Conservation (phyloP, 2,113 vertebrate genomes). For the Bufo gargarizans region DNA sequence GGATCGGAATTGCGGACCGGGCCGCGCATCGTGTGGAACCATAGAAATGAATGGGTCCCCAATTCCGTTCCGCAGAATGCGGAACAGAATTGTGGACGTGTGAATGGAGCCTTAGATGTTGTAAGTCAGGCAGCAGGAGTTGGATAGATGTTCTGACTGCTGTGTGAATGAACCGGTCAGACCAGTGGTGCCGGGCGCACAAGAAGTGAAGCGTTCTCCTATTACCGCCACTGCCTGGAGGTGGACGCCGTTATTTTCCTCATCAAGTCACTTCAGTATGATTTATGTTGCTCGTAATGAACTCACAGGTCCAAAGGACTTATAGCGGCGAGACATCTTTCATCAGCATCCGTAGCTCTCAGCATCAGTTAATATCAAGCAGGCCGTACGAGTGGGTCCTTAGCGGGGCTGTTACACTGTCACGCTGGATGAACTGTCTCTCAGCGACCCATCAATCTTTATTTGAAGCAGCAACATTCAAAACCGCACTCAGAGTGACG, state of each 20-base stretch:
- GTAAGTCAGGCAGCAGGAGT: neutral
- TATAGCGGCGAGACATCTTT: neutral
- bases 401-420: constrained; percentile 18
- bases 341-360: neutral
- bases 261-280: constrained; percentile 18
- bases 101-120: neutral
- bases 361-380: constrained; percentile 44
- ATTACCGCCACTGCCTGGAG: neutral
- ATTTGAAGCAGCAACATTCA: constrained; percentile 30
- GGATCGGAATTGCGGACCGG: too few species aligned
- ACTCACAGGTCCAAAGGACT: constrained; percentile 17
- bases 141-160: neutral
- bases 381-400: neutral
- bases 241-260: neutral
- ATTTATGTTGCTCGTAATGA: constrained; percentile 49
- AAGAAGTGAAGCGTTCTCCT: neutral
- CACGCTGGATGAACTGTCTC: constrained; percentile 37
- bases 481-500: neutral
- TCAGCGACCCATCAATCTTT: constrained; percentile 46
- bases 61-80: too few species aligned
- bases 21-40: too few species aligned
- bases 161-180: neutral
- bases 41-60: too few species aligned
- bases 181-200: neutral
- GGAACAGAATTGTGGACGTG: too few species aligned